Evolutionary conservation across 2,888 invertebrate genomes (phyloP).

Genomic region (Sceliomorpha sp.): DNA sequence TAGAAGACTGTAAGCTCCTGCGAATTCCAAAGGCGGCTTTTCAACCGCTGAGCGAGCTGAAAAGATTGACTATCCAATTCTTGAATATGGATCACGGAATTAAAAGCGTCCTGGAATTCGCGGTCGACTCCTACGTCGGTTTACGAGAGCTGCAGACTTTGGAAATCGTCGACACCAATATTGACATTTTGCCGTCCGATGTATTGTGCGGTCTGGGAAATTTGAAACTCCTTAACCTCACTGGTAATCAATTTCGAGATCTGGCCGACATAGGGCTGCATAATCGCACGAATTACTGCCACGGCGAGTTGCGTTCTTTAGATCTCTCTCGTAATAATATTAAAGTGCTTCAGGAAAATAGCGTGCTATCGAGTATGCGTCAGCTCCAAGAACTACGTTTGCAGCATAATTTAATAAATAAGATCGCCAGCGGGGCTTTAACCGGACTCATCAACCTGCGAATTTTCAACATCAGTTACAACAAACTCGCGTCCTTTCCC

Average conservation of each 20-base stretch:
- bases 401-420: conserved; percentile 91
- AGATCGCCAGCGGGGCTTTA: conserved; percentile 89
- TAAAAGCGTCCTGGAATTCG: conserved; percentile 88
- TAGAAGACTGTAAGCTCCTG: conserved; percentile 90
- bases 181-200: conserved; percentile 89
- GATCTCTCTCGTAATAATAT: conserved; percentile 92
- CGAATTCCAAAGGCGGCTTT: conserved; percentile 89
- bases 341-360: conserved; percentile 86
- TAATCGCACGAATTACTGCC: conserved; percentile 74
- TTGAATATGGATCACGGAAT: conserved; percentile 90
- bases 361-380: conserved; percentile 87
- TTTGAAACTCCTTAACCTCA: conserved; percentile 91
- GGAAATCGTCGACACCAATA: conserved; percentile 91
- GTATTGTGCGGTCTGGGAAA: conserved; percentile 90
- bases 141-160: conserved; percentile 89
- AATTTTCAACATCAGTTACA: conserved; percentile 92
- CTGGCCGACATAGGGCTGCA: conserved; percentile 88
- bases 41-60: conserved; percentile 89
- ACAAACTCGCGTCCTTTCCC: conserved; percentile 90
- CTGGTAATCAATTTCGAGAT: conserved; percentile 90
- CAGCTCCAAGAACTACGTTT: conserved; percentile 90
- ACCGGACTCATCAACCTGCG: conserved; percentile 89
- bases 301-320: conserved; percentile 86
- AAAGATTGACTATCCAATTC: conserved; percentile 89
- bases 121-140: conserved; percentile 87